Percentiles rank a stretch among this genome's conserved stretches.
Evolutionary conservation across 2,888 invertebrate species (phyloP).

Genomic region (Hydropsyche betteni): DNA sequence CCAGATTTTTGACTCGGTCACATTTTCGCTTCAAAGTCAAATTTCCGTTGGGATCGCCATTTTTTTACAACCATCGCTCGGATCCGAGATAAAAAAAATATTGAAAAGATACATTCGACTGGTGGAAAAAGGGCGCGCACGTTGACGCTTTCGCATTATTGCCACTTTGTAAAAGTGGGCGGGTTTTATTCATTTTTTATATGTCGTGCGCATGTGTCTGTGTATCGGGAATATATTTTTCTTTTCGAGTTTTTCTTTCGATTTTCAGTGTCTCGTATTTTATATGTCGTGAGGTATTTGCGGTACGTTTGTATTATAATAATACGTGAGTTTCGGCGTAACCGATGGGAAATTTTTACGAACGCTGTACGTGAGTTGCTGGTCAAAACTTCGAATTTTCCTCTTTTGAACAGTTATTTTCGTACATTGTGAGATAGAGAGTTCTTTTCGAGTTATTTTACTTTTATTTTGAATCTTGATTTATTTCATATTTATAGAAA

Average conservation of each 20-base stretch:
- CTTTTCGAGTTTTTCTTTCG: background rate
- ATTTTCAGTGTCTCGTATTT: conserved; percentile 2
- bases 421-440: no score
- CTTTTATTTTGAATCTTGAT: no score
- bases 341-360: no score
- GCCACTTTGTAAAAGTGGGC: conserved; percentile 22
- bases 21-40: conserved; percentile 44
- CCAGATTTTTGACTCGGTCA: conserved; percentile 15
- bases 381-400: no score
- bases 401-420: no score
- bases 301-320: no score
- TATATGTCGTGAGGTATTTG: background rate
- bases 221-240: no score
- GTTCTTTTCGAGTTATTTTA: no score
- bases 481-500: no score
- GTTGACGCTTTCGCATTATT: conserved; percentile 4
- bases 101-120: conserved; percentile 17
- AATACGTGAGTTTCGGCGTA: no score
- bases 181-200: conserved; percentile 1
- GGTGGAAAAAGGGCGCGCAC: conserved; percentile 2
- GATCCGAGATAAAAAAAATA: conserved; percentile 27
- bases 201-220: background rate
- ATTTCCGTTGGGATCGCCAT: conserved; percentile 39
- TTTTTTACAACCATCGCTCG: conserved; percentile 42
- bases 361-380: no score